Conservation (phyloP, 2,888 invertebrate species). For the Drosophila stalkeri region DNA sequence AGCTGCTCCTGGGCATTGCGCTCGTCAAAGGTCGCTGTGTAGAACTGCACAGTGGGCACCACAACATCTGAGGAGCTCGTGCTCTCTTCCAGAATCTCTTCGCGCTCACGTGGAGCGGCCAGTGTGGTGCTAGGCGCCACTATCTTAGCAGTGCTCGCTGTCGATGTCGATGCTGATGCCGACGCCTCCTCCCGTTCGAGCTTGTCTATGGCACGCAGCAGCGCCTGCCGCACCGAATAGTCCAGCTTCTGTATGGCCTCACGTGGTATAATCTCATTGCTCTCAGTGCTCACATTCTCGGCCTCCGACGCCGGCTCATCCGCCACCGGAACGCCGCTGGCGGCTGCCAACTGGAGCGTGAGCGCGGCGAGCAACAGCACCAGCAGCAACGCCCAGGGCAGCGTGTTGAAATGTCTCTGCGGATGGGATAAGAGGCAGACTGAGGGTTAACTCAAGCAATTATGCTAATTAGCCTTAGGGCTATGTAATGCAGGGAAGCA, state of each 20-base stretch:
- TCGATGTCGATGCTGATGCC: constrained; percentile 15
- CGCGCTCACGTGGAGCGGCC: constrained; percentile 58
- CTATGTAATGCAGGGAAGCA: constrained; percentile 29
- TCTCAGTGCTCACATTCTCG: constrained; percentile 81
- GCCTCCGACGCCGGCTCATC: constrained; percentile 35
- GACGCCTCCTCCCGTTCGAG: constrained; percentile 88
- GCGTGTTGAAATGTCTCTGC: constrained; percentile 67
- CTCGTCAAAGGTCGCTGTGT: constrained; percentile 86
- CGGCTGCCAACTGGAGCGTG: constrained; percentile 58
- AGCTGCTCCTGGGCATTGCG: constrained; percentile 81
- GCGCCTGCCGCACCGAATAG: constrained; percentile 90
- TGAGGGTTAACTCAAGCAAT: constrained; percentile 14
- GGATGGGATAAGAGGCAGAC: constrained; percentile 15
- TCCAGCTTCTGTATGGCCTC: constrained; percentile 87
- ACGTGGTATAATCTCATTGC: constrained; percentile 86
- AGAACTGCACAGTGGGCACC: constrained; percentile 86
- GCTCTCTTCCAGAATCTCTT: constrained; percentile 86
- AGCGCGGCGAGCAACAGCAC: constrained; percentile 65
- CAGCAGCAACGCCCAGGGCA: constrained; percentile 70
- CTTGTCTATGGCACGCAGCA: constrained; percentile 91
- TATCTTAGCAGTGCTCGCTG: constrained; percentile 40
- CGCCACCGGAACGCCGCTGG: constrained; percentile 3
- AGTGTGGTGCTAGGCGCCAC: constrained; percentile 45
- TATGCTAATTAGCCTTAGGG: constrained; percentile 30
- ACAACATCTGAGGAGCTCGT: constrained; percentile 84